Evolutionary conservation across 2,113 vertebrate species (phyloP).

Genomic region (Alligator sinensis): DNA sequence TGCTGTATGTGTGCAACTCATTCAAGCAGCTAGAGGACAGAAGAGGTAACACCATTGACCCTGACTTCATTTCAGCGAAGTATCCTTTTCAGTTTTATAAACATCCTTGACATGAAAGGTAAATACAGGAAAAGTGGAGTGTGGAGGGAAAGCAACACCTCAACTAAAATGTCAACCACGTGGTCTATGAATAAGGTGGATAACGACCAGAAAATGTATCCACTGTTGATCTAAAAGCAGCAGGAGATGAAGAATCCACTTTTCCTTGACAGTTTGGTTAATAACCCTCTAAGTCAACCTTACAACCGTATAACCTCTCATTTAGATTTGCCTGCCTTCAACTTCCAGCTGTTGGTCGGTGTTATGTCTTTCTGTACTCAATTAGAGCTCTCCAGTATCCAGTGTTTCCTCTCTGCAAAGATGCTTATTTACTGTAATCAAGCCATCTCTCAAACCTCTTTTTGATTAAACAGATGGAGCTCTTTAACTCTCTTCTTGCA

Average conservation of each 20-base stretch:
- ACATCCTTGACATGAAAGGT: background rate
- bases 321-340: background rate
- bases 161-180: background rate
- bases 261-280: background rate
- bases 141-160: background rate
- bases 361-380: background rate
- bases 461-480: background rate
- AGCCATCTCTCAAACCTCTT: background rate
- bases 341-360: background rate
- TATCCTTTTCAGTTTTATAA: background rate
- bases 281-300: background rate
- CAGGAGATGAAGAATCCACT: background rate
- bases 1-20: no score
- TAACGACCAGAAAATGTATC: background rate
- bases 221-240: background rate
- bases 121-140: background rate
- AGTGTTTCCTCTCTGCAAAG: background rate
- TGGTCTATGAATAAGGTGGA: background rate
- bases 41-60: background rate
- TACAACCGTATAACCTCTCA: background rate
- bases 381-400: background rate
- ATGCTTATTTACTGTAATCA: background rate
- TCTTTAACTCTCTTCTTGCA: background rate
- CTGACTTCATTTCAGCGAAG: background rate
- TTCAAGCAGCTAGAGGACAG: background rate